Evolutionary conservation across 1,140 invertebrate genomes (phyloP).

Genomic region (Homarus americanus): DNA sequence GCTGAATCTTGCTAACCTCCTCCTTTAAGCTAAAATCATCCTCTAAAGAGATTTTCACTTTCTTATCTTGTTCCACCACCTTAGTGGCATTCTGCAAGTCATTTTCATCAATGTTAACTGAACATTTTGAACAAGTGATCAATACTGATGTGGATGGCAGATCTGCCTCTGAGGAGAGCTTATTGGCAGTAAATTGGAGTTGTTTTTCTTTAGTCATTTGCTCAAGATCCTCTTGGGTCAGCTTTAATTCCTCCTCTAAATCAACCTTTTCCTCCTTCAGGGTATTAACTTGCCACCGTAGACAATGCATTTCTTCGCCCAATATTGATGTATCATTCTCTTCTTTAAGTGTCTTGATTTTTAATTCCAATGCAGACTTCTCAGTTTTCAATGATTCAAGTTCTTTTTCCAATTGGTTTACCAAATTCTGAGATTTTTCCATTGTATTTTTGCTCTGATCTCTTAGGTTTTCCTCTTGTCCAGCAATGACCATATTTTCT

Average conservation of each 20-base stretch:
- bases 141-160: no score
- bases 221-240: constrained; percentile 33
- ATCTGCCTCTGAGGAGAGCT: no score
- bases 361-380: background rate
- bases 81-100: background rate
- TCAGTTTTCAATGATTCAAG: background rate
- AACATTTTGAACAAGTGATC: no score
- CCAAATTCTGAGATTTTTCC: background rate
- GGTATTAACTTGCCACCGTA: constrained; percentile 22
- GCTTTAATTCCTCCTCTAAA: constrained; percentile 34
- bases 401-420: constrained; percentile 15
- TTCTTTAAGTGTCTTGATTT: background rate
- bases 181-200: no score
- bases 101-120: no score
- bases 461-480: background rate
- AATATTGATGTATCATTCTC: background rate
- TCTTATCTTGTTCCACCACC: background rate
- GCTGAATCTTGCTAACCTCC: background rate
- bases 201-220: constrained; percentile 7
- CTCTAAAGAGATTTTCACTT: background rate
- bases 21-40: background rate
- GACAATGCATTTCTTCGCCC: constrained; percentile 34
- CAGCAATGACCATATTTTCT: background rate
- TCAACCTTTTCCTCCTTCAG: constrained; percentile 32
- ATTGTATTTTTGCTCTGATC: background rate